Base-by-base conservation (phyloP, 92 coral and sea anemone species). In the Porites evermanni region DNA sequence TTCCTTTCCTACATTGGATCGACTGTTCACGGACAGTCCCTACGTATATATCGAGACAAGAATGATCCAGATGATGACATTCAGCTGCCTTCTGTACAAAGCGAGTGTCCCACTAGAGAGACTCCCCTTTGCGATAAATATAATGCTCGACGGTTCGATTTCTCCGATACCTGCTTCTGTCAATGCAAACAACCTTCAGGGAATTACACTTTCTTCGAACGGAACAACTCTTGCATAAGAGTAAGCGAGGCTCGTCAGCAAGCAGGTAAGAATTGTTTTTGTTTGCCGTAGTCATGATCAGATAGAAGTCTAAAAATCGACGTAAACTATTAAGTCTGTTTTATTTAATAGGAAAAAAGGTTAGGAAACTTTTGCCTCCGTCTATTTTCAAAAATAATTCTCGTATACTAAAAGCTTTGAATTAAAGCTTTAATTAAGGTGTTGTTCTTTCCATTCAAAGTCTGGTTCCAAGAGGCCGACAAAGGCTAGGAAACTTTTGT, bases 221-320 rank as follows among this genome's bases (percentile, higher is more conserved):
- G 61, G 2, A 81, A 2, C 52, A 18, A 56, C 38, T 38, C 56
- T 1, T 81, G 86, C 26, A 14, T 70, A 32, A 52, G 4, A 70
- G 86, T 81, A 53, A 11, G 29, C 18, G 11, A 0, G 7, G 59
- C 75, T 6, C 77, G 86, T 11, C 86, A 81, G 5, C 52, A 32
- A 8, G 44, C 86, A 81, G 78, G 86, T 81, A 70, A 8, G 58
- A 12, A 2, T 8, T 7, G 20, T 4, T 63, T 16, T 63, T 7
- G 0, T 63, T 63, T n/a, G 21, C 1, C 21, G 17, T 63, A 14
- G 8, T 63, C 23, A 18, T 7, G 0, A 59, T 59, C 17, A 8
- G 13, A 38, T 4, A 38, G 47, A 38, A 4, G 47, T 38, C 47
- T 38, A 6, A 4, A 38, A 38, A 38, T 38, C 0, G 47, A 4